These are phyloP conservation scores for Catocala sponsa DNA, from an alignment of 2,888 invertebrate species.

Conservation along the genomic window DNA sequence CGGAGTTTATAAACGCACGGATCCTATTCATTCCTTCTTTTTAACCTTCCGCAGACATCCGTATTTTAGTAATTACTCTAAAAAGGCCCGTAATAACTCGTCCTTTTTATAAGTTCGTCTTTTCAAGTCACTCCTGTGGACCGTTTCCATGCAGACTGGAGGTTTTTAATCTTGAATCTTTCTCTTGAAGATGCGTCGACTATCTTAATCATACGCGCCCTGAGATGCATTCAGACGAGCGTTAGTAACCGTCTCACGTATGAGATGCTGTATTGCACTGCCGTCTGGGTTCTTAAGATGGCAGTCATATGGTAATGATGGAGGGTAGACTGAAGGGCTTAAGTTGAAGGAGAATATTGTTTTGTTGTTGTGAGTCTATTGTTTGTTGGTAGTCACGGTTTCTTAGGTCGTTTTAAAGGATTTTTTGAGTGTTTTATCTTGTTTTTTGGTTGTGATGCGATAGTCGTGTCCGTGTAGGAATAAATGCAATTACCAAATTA, in stretches of 20 bases:
- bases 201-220: conserved; percentile 62
- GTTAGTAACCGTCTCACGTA: conserved; percentile 48
- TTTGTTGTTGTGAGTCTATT: conserved; percentile 1
- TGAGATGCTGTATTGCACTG: conserved; percentile 25
- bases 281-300: conserved; percentile 30
- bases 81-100: conserved; percentile 26
- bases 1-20: conserved; percentile 2
- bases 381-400: not conserved
- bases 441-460: not conserved
- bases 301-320: conserved; percentile 24
- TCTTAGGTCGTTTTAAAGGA: not conserved
- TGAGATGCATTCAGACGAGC: conserved; percentile 40
- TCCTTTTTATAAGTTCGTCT: conserved; percentile 29
- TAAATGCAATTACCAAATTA: no score
- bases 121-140: conserved; percentile 14
- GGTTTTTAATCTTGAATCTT: conserved; percentile 69
- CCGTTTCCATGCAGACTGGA: conserved; percentile 15
- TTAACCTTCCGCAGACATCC: conserved; percentile 25
- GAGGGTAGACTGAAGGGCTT: conserved; percentile 11
- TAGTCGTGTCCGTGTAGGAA: no score
- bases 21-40: conserved; percentile 19
- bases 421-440: not conserved
- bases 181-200: conserved; percentile 53
- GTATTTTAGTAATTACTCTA: conserved; percentile 42
- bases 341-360: conserved; percentile 4